Base-by-base conservation (phyloP, 2,113 vertebrate species). In the Rhinolophus sinicus region DNA sequence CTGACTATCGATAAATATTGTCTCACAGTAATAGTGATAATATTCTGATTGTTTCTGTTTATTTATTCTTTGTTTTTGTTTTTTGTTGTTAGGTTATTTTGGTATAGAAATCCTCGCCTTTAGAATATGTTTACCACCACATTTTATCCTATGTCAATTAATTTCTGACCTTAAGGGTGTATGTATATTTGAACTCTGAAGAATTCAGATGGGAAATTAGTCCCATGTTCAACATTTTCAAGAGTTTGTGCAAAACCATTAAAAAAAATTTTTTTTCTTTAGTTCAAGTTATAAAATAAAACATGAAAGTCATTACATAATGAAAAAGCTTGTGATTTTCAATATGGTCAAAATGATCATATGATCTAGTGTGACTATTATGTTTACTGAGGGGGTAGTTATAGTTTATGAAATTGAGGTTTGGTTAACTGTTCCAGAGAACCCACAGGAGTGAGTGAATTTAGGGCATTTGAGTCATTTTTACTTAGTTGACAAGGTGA, bases 371-470 rank as follows among this genome's bases (percentile, higher is more conserved):
- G 56, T 89, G 96, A 88, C 73, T 40, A 56, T 54, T 77, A 38
- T 76, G 58, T 19, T 94, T 89, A 78, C n/a, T 67, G 33, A 95
- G 54, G 19, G 16, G 89, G 88, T 82, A 19, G 14, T 88, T 96
- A 90, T 52, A 95, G 67, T 88, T 97, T 97, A 94, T 92, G 54
- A 47, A 93, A 82, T 84, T 38, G 95, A 97, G 77, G 94, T 92
- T 83, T 26, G 50, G 90, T 93, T 73, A 58, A 77, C 85, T 84
- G 21, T 30, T 56, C 60, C 12, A 92, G 90, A 91, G 78, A 94
- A 88, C 83, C 62, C 87, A 62, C 85, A 88, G 38, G 56, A 94
- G 52, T 44, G 14, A 84, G 67, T 86, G 81, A 44, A 82, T 95
- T 81, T 70, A 81, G 81, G 67, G 40, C 60, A 85, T 95, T 69